Percentiles rank a stretch among this genome's conserved stretches.
phyloP scores from a whole-genome alignment of 2,797 vertebrate species.

The Trichosurus vulpecula region DNA sequence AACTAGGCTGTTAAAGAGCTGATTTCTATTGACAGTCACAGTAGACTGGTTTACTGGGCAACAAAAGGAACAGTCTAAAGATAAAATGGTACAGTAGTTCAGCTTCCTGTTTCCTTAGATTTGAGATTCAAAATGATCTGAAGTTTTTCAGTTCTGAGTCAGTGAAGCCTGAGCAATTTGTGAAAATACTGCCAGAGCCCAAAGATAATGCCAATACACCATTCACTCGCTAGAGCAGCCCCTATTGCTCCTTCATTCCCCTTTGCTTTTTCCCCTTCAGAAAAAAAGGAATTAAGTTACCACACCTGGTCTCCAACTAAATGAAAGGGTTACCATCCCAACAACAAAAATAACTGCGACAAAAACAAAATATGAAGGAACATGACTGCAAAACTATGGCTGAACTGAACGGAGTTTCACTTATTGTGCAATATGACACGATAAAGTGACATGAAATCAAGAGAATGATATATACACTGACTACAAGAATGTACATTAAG shows the following conservation, averaged over 20 bases:
- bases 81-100: slow-evolving; percentile 54
- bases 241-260: neutral
- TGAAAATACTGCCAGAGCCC: neutral
- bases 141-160: slow-evolving; percentile 60
- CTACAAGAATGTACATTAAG: neutral
- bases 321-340: neutral
- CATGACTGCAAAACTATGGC: neutral
- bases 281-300: neutral
- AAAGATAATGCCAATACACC: slow-evolving; percentile 2
- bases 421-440: neutral
- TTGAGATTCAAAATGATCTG: slow-evolving; percentile 40
- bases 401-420: neutral
- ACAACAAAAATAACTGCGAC: neutral
- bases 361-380: neutral
- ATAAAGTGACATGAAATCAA: neutral
- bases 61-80: slow-evolving; percentile 56
- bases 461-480: neutral
- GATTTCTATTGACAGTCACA: slow-evolving; percentile 50
- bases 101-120: slow-evolving; percentile 30
- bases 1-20: slow-evolving; percentile 34
- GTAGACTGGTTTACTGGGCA: slow-evolving; percentile 4
- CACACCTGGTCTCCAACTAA: neutral
- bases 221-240: slow-evolving; percentile 1
- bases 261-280: neutral
- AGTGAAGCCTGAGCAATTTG: neutral